These are phyloP conservation scores for Liopterus haemorrhoidalis DNA, from an alignment of 2,888 invertebrate species.

Conservation along the genomic window DNA sequence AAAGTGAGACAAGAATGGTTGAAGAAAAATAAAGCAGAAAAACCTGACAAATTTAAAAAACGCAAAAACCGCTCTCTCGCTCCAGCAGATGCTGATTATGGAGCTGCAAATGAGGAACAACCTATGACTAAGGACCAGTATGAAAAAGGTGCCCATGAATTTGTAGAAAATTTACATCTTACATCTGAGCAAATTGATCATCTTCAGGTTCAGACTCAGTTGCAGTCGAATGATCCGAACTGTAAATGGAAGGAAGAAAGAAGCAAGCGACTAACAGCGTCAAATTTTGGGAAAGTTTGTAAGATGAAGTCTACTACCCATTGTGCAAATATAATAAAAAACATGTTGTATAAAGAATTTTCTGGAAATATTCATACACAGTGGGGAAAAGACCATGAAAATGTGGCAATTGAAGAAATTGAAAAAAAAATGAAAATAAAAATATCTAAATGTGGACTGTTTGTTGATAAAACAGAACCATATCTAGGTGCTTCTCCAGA, in stretches of 20 bases:
- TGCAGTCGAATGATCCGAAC: not conserved
- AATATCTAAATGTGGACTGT: slow-evolving; percentile 18
- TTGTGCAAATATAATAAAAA: slow-evolving; percentile 14
- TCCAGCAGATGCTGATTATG: slow-evolving; percentile 6
- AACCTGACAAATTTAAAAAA: slow-evolving; percentile 1
- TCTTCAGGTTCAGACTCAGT: not conserved
- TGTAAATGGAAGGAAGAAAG: slow-evolving; percentile 34
- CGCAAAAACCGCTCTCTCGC: not conserved
- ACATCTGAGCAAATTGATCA: not conserved
- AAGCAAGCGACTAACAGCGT: slow-evolving; percentile 36
- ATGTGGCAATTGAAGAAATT: slow-evolving; percentile 2
- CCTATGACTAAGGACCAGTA: not conserved
- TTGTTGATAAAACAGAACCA: slow-evolving; percentile 16
- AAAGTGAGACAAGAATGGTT: not conserved
- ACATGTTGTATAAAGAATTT: slow-evolving; percentile 14
- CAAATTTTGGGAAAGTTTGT: slow-evolving; percentile 34
- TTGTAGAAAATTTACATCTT: not conserved
- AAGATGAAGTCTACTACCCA: slow-evolving; percentile 23
- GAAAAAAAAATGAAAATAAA: not conserved
- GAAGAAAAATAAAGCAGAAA: not conserved
- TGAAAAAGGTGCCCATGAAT: not conserved
- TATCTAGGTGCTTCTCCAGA: slow-evolving; percentile 22
- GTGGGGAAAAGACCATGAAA: slow-evolving; percentile 16
- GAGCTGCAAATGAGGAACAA: not conserved
- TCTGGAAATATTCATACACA: slow-evolving; percentile 10